phyloP scores from a whole-genome alignment of 2,797 vertebrate species.

The Arrhamphus sclerolepis region DNA sequence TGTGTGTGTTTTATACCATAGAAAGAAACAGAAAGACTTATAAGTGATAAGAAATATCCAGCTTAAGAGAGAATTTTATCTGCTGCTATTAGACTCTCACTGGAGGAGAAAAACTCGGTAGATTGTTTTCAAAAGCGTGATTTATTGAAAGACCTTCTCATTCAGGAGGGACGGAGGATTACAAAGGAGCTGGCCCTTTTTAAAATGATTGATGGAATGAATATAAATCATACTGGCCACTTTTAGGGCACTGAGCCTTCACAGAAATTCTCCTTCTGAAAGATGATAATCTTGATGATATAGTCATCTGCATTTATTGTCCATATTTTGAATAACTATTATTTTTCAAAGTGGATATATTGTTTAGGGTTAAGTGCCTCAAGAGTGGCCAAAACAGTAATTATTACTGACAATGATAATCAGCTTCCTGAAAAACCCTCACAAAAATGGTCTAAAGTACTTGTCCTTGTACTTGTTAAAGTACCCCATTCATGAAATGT shows the following conservation, averaged over 20 bases:
- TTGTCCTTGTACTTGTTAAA: no score
- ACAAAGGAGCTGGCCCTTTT: conserved; percentile 31
- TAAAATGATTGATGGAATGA: conserved; percentile 31
- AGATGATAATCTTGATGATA: conserved; percentile 21
- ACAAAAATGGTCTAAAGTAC: conserved; percentile 12
- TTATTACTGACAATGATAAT: conserved; percentile 21
- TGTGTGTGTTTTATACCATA: no score
- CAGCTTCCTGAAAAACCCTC: conserved; percentile 23
- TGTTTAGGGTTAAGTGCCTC: no score
- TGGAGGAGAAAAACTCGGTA: conserved; percentile 14
- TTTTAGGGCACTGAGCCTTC: conserved; percentile 4
- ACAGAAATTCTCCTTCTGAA: conserved; percentile 16
- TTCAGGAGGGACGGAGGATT: conserved; percentile 29
- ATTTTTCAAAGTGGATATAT: not conserved
- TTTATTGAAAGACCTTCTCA: conserved; percentile 40
- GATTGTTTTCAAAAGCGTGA: conserved; percentile 31
- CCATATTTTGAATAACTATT: conserved; percentile 14
- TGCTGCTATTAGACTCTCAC: conserved; percentile 12
- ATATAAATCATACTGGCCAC: conserved; percentile 20
- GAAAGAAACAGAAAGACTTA: not conserved
- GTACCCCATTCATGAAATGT: no score
- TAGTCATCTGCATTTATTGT: conserved; percentile 8
- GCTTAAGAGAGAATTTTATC: conserved; percentile 6
- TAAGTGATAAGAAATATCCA: conserved; percentile 7
- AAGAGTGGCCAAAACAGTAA: conserved; percentile 24